These are phyloP conservation scores for Stichodactyla mertensii DNA, from an alignment of 64 coral and sea anemone species.

Conservation along the genomic window DNA sequence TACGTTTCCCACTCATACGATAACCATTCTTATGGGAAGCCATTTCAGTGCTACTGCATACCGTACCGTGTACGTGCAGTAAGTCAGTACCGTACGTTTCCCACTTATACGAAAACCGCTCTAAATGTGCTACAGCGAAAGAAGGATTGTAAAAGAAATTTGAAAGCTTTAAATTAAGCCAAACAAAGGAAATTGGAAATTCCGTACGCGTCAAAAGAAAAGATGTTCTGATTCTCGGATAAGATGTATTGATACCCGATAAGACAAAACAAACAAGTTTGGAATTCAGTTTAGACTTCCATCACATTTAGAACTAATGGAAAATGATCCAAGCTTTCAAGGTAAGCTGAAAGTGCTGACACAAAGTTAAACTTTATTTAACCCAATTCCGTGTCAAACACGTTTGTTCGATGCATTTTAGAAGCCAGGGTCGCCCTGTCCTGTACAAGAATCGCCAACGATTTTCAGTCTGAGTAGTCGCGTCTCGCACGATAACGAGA, in stretches of 20 bases:
- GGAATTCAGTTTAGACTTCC: constrained; percentile 1
- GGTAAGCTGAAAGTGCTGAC: neutral
- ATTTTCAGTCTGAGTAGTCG: neutral
- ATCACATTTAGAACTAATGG: neutral
- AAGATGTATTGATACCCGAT: neutral
- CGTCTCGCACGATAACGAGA: neutral
- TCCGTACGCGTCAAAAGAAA: neutral
- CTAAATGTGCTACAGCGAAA: no score
- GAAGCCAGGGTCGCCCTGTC: no score
- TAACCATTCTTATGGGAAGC: no score
- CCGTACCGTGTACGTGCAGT: no score
- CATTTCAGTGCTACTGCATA: no score
- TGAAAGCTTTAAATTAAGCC: no score
- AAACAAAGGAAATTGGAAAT: neutral
- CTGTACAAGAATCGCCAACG: no score
- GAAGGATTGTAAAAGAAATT: no score
- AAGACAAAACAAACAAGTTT: neutral
- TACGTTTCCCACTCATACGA: no score
- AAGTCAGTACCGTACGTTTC: no score
- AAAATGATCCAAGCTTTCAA: neutral
- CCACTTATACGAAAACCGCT: no score
- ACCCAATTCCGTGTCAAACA: neutral
- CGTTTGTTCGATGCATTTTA: neutral
- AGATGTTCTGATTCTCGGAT: neutral
- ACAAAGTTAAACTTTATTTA: neutral